These are phyloP conservation scores for Nephrotoma appendiculata DNA, from an alignment of 2,888 invertebrate species.

Conservation along the genomic window DNA sequence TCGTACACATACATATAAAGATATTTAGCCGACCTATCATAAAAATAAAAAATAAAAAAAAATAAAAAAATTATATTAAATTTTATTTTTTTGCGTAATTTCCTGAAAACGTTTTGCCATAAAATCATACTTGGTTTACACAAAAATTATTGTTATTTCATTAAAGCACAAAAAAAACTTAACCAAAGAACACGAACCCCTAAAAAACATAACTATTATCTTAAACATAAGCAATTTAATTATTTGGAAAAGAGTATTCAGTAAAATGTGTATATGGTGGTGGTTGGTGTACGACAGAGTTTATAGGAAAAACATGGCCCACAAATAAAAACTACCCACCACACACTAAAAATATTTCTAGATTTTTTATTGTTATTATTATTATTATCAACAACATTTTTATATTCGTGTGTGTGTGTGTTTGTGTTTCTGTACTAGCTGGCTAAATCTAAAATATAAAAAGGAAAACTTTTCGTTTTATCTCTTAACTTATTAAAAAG, in stretches of 20 bases:
- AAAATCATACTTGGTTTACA: not conserved
- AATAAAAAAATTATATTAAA: not conserved
- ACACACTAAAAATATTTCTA: not conserved
- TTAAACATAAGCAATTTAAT: not conserved
- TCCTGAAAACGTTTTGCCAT: not conserved
- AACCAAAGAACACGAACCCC: not conserved
- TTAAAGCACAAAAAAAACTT: not conserved
- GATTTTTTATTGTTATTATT: not conserved
- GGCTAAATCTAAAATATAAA: not conserved
- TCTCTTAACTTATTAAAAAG: not conserved
- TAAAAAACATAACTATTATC: not conserved
- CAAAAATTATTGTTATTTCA: not conserved
- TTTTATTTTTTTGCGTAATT: not conserved
- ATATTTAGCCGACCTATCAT: not conserved
- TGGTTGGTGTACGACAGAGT: not conserved
- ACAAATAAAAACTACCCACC: not conserved
- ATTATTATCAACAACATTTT: not conserved
- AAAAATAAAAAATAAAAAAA: not conserved
- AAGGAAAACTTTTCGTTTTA: not conserved
- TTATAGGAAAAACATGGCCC: not conserved
- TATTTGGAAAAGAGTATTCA: not conserved
- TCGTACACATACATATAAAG: not conserved
- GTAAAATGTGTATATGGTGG: not conserved
- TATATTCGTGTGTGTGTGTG: not conserved
- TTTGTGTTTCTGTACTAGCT: not conserved